phyloP scores from a whole-genome alignment of 2,113 vertebrate species.

The Junco hyemalis region DNA sequence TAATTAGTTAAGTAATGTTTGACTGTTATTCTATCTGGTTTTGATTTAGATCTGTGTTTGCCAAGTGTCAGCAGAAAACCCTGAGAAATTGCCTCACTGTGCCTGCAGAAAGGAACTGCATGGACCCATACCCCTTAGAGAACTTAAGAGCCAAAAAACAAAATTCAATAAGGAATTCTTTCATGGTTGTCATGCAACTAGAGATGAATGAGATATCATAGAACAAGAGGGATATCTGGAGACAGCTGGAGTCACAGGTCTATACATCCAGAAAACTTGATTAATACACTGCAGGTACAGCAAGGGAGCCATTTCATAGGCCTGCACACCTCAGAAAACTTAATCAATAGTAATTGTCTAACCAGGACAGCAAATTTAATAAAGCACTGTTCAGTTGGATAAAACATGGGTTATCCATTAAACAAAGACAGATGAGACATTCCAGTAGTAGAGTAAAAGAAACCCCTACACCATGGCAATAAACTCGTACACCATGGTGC shows the following conservation, averaged over 20 bases:
- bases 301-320: background rate
- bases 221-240: background rate
- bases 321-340: background rate
- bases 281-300: background rate
- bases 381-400: background rate
- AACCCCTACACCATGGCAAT: background rate
- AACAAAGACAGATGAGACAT: background rate
- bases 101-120: background rate
- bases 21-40: background rate
- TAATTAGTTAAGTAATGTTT: background rate
- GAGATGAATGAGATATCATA: background rate
- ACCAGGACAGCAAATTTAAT: background rate
- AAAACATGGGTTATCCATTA: background rate
- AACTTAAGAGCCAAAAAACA: accelerated
- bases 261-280: background rate
- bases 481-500: background rate
- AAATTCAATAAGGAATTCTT: background rate
- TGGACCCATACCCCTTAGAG: background rate
- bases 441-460: background rate
- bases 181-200: background rate
- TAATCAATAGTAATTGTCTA: background rate
- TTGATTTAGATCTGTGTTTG: background rate
- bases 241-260: background rate
- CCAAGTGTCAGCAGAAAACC: background rate
- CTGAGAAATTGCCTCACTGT: background rate